Percentiles rank a stretch among this genome's conserved stretches.
These are phyloP conservation scores for Anthonomus grandis DNA, from an alignment of 1,140 invertebrate genomes.

Conservation along the genomic window DNA sequence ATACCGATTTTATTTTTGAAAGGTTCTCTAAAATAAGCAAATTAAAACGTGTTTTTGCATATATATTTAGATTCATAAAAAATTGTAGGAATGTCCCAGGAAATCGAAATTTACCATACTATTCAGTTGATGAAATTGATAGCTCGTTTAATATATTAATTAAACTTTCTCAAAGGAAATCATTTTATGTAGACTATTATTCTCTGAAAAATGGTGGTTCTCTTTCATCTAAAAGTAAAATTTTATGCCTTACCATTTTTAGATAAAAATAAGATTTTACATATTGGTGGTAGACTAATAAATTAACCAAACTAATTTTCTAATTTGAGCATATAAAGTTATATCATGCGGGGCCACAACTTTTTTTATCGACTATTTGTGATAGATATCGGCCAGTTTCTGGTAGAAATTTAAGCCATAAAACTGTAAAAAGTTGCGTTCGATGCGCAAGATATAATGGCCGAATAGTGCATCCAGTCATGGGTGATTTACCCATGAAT, in stretches of 20 bases:
- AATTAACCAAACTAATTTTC: slow-evolving; percentile 32
- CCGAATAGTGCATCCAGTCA: slow-evolving; percentile 4
- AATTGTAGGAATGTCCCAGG: slow-evolving; percentile 6
- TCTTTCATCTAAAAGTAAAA: slow-evolving; percentile 5
- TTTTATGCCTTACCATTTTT: slow-evolving; percentile 43
- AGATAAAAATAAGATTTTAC: slow-evolving; percentile 42
- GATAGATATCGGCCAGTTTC: slow-evolving; percentile 36
- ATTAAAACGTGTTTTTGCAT: slow-evolving; percentile 13
- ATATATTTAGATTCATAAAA: slow-evolving; percentile 17
- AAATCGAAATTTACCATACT: not conserved
- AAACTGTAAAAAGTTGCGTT: too few relatives aligned
- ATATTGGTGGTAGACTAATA: slow-evolving; percentile 46
- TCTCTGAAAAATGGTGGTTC: not conserved
- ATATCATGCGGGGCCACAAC: slow-evolving; percentile 37
- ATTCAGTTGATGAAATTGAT: not conserved
- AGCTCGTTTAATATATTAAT: slow-evolving; percentile 5
- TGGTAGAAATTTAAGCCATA: slow-evolving; percentile 28
- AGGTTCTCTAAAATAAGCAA: slow-evolving; percentile 7
- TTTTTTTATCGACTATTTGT: slow-evolving; percentile 28
- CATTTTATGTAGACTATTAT: slow-evolving; percentile 16
- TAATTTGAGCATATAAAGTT: slow-evolving; percentile 30
- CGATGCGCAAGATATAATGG: slow-evolving; percentile 18
- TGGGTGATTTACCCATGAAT: slow-evolving; percentile 21
- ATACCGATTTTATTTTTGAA: not conserved
- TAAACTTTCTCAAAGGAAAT: too few relatives aligned